Percentiles rank a stretch among this genome's conserved stretches.
Evolutionary conservation across 1,140 invertebrate species (phyloP).

Genomic region (Drosophila dunni): DNA sequence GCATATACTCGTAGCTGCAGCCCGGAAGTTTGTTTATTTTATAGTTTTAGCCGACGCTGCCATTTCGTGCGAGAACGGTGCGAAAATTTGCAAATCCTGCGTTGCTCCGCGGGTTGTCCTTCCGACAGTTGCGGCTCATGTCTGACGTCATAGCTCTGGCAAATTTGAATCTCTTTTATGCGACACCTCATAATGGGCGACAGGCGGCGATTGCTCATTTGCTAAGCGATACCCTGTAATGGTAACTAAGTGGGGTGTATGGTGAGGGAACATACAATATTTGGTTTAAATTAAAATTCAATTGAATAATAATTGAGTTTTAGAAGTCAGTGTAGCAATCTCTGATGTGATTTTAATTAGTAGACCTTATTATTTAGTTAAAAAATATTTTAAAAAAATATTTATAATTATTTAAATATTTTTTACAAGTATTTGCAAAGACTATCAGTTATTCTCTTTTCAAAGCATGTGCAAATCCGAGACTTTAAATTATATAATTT

Average conservation of each 20-base stretch:
- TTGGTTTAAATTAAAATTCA: not conserved
- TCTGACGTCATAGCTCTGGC: slow-evolving; percentile 29
- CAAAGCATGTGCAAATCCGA: no score
- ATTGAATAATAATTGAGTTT: no score
- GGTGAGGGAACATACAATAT: not conserved
- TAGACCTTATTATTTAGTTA: no score
- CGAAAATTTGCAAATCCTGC: slow-evolving; percentile 64
- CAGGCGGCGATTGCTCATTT: slow-evolving; percentile 12
- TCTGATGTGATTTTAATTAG: no score
- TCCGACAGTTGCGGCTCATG: slow-evolving; percentile 44
- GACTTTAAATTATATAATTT: no score
- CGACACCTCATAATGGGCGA: slow-evolving; percentile 45
- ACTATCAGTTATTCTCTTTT: no score
- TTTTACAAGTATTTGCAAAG: no score
- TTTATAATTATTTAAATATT: no score
- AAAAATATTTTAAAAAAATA: no score
- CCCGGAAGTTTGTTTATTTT: slow-evolving; percentile 84
- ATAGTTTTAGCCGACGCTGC: slow-evolving; percentile 73
- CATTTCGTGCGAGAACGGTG: slow-evolving; percentile 39
- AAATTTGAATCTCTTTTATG: slow-evolving; percentile 61
- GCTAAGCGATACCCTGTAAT: slow-evolving; percentile 17
- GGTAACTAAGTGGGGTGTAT: not conserved
- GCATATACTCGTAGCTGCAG: not conserved
- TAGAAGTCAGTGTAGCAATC: no score
- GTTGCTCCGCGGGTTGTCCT: slow-evolving; percentile 61